Base-by-base conservation (phyloP, 2,888 invertebrate species). In the Agrotis segetum region DNA sequence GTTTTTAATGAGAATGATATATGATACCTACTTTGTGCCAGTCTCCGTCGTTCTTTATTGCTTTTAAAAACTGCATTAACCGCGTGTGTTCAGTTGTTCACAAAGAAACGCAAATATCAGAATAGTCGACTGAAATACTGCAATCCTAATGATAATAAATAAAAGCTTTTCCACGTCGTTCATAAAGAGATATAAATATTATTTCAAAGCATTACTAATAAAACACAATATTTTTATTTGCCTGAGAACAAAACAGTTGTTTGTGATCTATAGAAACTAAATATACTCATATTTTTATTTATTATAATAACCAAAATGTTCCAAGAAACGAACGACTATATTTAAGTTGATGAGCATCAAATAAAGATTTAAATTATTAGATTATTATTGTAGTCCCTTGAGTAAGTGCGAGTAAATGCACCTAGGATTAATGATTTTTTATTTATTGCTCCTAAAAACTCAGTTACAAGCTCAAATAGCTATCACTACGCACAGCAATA, bases 301-400 rank as follows among this genome's bases (percentile, higher is more conserved):
- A 21, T 19, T 16, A 11, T 52, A 47, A 19, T 40, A 68, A 49
- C 34, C 44, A 19, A 53, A 70, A 44, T 59, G 67, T 77, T 60
- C 62, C 46, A 13, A 53, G 9, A 81, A 71, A 49, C 7, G 14
- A 50, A 59, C 40, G 40, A 70, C 55, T 70, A 73, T 77, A 74
- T 84, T 82, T 84, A 84, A 85, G 77, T 85, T 87, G 89, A 88
- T 77, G 87, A 89, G 87, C 86, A 87, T 89, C 89, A 89, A 88
- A 46, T 16, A 46, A 16, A 0, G 46, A 16, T 46, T 46, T 46
- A 16, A 46, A 46, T 46, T 16, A 16, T 14, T 16, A n/a, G n/a
- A n/a, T n/a, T n/a, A n/a, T n/a, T n/a, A n/a, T n/a, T n/a, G n/a
- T n/a, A n/a, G n/a, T n/a, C n/a, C n/a, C n/a, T n/a, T n/a, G n/a